phyloP scores from a whole-genome alignment of 1,140 invertebrate species.

The Drosophila biarmipes region DNA sequence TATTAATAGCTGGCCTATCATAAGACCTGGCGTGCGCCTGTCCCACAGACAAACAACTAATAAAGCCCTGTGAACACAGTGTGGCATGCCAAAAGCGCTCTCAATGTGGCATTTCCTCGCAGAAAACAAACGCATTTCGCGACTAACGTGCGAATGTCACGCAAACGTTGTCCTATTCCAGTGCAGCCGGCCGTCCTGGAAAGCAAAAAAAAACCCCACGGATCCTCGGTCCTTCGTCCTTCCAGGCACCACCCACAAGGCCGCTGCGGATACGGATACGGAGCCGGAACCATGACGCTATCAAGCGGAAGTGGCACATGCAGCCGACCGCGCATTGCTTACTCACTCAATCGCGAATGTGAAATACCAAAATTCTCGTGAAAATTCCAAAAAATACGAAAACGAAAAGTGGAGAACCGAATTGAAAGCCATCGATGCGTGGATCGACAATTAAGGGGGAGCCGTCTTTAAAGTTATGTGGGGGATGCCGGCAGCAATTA shows the following conservation, averaged over 20 bases:
- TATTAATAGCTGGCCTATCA: constrained; percentile 35
- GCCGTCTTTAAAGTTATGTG: constrained; percentile 1
- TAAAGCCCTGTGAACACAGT: constrained; percentile 29
- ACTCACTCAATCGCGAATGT: constrained; percentile 67
- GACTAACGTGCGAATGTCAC: constrained; percentile 72
- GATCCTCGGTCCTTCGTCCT: constrained; percentile 1
- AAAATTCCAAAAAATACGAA: constrained; percentile 24
- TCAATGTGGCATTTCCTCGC: constrained; percentile 62
- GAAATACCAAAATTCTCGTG: constrained; percentile 34
- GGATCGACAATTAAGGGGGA: constrained; percentile 57
- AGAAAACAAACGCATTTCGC: constrained; percentile 67
- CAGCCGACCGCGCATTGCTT: constrained; percentile 66
- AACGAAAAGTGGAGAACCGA: constrained; percentile 15
- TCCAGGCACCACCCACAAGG: constrained; percentile 14
- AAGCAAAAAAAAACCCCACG: constrained; percentile 11
- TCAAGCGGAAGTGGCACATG: constrained; percentile 82
- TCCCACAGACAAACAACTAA: constrained; percentile 67
- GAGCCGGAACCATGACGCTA: constrained; percentile 73
- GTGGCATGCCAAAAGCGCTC: constrained; percentile 38
- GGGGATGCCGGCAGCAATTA: constrained; percentile 58
- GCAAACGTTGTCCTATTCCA: constrained; percentile 57
- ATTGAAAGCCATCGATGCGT: constrained; percentile 62
- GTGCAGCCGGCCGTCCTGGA: constrained; percentile 38
- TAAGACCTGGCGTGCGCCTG: constrained; percentile 28
- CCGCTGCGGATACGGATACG: constrained; percentile 61